Percentiles rank a stretch among this genome's conserved stretches.
Evolutionary conservation across 2,113 vertebrate genomes (phyloP).

Genomic region (Perca flavescens): DNA sequence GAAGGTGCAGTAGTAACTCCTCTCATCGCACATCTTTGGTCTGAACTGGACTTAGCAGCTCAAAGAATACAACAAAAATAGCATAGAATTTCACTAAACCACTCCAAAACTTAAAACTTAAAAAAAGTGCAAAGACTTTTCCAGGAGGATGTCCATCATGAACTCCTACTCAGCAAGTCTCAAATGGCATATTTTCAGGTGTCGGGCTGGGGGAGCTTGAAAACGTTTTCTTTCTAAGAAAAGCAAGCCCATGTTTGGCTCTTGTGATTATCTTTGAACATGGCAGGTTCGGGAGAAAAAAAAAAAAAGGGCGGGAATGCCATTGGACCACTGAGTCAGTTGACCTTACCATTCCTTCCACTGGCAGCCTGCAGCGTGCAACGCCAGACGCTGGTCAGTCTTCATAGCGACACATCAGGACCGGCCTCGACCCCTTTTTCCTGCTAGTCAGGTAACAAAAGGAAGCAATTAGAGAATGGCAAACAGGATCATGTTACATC

Average conservation of each 20-base stretch:
- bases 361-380: slow-evolving; percentile 91
- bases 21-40: too few species aligned
- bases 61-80: slow-evolving; percentile 12
- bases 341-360: slow-evolving; percentile 94
- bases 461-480: slow-evolving; percentile 91
- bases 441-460: slow-evolving; percentile 99
- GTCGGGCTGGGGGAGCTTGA: background rate
- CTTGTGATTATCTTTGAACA: slow-evolving; percentile 48
- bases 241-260: slow-evolving; percentile 15
- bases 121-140: slow-evolving; percentile 75
- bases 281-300: slow-evolving; percentile 58
- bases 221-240: background rate
- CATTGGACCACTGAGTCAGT: slow-evolving; percentile 79
- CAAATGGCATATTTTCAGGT: slow-evolving; percentile 34
- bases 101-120: slow-evolving; percentile 60
- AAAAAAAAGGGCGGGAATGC: slow-evolving; percentile 59
- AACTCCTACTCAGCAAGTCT: slow-evolving; percentile 47
- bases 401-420: slow-evolving; percentile 96
- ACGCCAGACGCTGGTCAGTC: slow-evolving; percentile 87
- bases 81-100: slow-evolving; percentile 64
- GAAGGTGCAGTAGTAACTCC: too few species aligned
- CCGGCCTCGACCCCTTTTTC: slow-evolving; percentile 94
- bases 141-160: slow-evolving; percentile 60
- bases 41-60: slow-evolving; percentile 23
- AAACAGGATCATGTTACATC: slow-evolving; percentile 47